Conservation (phyloP, 2,797 vertebrate genomes). For the Ptychobarbus kaznakovi region DNA sequence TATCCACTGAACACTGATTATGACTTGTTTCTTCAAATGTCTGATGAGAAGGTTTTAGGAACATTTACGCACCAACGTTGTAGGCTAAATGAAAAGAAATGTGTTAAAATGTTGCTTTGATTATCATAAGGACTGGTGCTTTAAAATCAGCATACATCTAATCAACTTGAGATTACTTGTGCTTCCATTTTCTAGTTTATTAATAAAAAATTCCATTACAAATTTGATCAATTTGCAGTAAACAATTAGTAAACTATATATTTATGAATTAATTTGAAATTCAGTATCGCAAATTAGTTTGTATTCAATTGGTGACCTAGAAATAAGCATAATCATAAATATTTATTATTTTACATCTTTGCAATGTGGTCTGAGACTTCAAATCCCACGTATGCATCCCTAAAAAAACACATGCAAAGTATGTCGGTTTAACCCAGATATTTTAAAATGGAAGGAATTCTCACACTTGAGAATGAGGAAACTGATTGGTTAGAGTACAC, state of each 20-base stretch:
- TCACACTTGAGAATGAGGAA: background rate
- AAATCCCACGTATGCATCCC: background rate
- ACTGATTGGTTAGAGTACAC: slow-evolving; percentile 28
- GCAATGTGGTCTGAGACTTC: background rate
- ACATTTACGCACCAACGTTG: background rate
- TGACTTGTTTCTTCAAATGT: background rate
- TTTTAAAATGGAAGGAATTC: background rate
- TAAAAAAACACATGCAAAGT: background rate
- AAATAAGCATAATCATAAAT: background rate
- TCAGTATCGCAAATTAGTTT: background rate
- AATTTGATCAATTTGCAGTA: background rate
- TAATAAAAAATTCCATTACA: background rate
- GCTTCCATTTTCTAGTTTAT: background rate
- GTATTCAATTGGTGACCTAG: background rate
- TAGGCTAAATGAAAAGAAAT: background rate
- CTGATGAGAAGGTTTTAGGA: background rate
- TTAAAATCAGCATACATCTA: background rate
- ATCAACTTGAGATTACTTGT: background rate
- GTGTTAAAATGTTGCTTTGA: background rate
- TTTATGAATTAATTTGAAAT: too few relatives aligned
- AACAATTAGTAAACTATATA: too few relatives aligned
- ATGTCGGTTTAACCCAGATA: background rate
- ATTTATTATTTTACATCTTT: background rate
- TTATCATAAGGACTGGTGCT: background rate
- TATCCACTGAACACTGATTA: background rate